Base-by-base conservation (phyloP, 2,113 vertebrate genomes). In the Isurus oxyrinchus region DNA sequence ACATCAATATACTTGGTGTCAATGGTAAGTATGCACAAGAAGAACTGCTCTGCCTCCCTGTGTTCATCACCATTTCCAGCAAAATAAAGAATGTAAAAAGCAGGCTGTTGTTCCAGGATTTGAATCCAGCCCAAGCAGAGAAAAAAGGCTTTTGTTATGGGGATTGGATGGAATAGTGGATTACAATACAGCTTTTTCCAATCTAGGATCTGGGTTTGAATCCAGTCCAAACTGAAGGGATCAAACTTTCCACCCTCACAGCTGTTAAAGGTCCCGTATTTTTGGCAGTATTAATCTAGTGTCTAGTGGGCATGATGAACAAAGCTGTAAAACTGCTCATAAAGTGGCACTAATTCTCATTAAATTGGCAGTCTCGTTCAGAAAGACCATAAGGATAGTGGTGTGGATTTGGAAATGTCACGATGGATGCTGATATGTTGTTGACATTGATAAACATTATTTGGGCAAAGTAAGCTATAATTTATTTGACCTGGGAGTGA, bases 271-370 rank as follows among this genome's bases (percentile, higher is more conserved):
- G 55, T 91, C 55, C 2, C 59, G 27, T 59, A 59, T 59, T 59
- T 88, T 91, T 91, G 87, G 31, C 87, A 91, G 53, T 57, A 59
- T 61, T 59, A 91, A 91, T 91, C 88, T 94, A 94, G 90, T 94
- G 40, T 63, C 59, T 23, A 63, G 35, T 63, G 90, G 90, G 90
- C 90, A 94, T 63, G 90, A 63, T 40, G n/a, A 76, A 35, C 35
- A 35, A 25, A 94, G 59, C 57, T 94, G 90, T 35, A 93, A 63
- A n/a, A 63, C 90, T 93, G 90, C 6, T 63, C 59, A 63, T 63
- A 63, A 94, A 66, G 7, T 94, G 90, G 35, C 59, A 94, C 35
- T 40, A 94, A 94, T 23, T 66, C 90, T 94, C 59, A 94, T 44
- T 94, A 94, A 63, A 66, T 63, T 94, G 59, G 35, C 59, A 63